Evolutionary conservation across 1,140 invertebrate genomes (phyloP).

Genomic region (Drosophila punjabiensis): DNA sequence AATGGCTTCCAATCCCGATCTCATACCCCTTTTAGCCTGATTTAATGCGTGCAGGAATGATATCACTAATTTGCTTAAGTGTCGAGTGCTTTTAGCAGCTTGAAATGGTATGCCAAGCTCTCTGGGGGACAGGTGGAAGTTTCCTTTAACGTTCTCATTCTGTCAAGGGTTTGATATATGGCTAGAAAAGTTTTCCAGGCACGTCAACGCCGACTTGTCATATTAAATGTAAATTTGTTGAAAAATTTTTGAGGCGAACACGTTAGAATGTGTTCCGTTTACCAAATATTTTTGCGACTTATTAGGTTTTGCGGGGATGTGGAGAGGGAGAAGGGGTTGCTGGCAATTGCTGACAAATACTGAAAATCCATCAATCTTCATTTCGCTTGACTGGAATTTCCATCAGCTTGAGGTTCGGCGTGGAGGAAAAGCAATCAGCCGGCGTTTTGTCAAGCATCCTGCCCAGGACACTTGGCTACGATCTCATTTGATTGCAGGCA

Average conservation of each 20-base stretch:
- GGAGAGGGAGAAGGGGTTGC: conserved; percentile 1
- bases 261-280: conserved; percentile 45
- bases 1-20: conserved; percentile 49
- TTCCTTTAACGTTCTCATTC: neutral
- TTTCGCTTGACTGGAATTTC: conserved; percentile 52
- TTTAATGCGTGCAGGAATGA: conserved; percentile 28
- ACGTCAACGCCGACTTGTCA: conserved; percentile 44
- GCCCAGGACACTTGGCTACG: conserved; percentile 22
- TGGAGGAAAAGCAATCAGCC: conserved; percentile 47
- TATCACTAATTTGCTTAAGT: conserved; percentile 51
- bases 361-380: conserved; percentile 75
- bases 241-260: conserved; percentile 46
- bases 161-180: conserved; percentile 19
- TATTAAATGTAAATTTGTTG: conserved; percentile 77
- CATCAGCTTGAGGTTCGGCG: conserved; percentile 4
- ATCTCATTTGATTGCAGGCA: conserved; percentile 30
- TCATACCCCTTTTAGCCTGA: conserved; percentile 1
- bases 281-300: conserved; percentile 65
- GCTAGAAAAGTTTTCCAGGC: conserved; percentile 11
- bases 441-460: conserved; percentile 56
- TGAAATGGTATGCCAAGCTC: conserved; percentile 11
- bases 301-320: conserved; percentile 53
- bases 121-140: conserved; percentile 4
- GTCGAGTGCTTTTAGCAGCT: conserved; percentile 39
- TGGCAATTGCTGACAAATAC: conserved; percentile 60